Conservation (phyloP, 2,113 vertebrate genomes). For the Sceloporus undulatus region DNA sequence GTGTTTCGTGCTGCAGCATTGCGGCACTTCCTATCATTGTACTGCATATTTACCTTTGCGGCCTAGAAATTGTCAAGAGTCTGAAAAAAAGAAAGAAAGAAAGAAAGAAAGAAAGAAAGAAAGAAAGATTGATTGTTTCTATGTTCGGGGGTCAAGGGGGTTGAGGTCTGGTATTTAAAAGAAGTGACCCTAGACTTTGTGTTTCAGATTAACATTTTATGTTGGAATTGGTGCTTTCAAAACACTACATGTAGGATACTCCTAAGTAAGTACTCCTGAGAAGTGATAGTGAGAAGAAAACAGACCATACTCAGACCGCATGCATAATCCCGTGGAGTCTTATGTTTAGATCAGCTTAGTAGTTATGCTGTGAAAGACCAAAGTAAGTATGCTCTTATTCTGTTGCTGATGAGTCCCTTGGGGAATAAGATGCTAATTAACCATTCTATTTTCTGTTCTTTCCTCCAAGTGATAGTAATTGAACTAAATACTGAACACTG, state of each 20-base stretch:
- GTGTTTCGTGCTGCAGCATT: constrained; percentile 43
- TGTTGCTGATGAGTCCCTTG: constrained; percentile 42
- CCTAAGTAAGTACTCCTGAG: background rate
- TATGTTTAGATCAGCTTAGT: background rate
- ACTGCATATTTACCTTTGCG: constrained; percentile 9
- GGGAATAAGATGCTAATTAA: constrained; percentile 61
- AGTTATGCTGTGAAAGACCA: constrained; percentile 40
- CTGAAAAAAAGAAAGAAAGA: background rate
- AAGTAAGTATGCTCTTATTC: constrained; percentile 28
- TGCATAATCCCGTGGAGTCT: background rate
- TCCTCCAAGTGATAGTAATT: constrained; percentile 57
- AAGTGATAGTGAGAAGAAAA: background rate
- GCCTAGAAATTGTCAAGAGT: background rate
- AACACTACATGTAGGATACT: background rate
- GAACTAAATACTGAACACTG: background rate
- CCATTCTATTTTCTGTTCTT: constrained; percentile 51
- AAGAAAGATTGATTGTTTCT: background rate
- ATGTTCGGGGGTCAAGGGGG: background rate
- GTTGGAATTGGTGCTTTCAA: accelerated
- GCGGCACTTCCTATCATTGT: constrained; percentile 10
- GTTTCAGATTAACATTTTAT: constrained; percentile 11
- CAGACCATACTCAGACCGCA: background rate
- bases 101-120: background rate
- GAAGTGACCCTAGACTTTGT: background rate
- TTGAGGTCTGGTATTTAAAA: background rate